Percentiles rank a stretch among this genome's conserved stretches.
phyloP scores from a whole-genome alignment of 2,888 invertebrate species.

The Pyrrhosoma nymphula region DNA sequence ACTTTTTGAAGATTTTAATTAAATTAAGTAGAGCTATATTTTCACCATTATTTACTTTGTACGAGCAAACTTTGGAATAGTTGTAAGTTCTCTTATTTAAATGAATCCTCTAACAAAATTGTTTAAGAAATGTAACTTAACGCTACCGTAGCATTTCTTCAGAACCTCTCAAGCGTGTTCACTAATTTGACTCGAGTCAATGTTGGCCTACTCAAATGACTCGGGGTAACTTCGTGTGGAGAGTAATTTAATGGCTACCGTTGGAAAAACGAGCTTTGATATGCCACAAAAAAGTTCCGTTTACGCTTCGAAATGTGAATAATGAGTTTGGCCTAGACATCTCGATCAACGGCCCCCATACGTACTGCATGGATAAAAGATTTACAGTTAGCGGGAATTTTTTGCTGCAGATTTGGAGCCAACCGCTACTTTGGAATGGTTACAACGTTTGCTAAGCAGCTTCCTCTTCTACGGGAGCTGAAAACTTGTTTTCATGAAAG shows the following conservation, averaged over 20 bases:
- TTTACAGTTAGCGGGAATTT: neutral
- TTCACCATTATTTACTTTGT: too few species aligned
- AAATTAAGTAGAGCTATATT: too few species aligned
- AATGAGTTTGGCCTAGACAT: constrained; percentile 8
- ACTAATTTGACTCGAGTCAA: neutral
- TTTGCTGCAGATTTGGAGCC: neutral
- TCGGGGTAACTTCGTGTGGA: neutral
- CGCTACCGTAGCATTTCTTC: neutral
- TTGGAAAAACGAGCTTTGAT: neutral
- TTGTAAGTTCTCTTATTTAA: neutral
- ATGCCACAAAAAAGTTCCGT: neutral
- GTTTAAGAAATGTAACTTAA: neutral
- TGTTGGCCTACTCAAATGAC: neutral
- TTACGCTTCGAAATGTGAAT: neutral
- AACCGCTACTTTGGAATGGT: neutral
- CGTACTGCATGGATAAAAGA: neutral
- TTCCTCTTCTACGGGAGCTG: too few species aligned
- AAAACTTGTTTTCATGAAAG: too few species aligned
- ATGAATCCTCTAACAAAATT: neutral
- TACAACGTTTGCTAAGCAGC: neutral
- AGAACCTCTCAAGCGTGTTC: neutral
- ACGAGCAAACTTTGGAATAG: too few species aligned
- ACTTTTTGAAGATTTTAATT: too few species aligned
- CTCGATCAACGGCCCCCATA: neutral
- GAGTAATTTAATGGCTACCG: neutral